phyloP scores from a whole-genome alignment of 2,797 vertebrate genomes.

The Adrianichthys oophorus region DNA sequence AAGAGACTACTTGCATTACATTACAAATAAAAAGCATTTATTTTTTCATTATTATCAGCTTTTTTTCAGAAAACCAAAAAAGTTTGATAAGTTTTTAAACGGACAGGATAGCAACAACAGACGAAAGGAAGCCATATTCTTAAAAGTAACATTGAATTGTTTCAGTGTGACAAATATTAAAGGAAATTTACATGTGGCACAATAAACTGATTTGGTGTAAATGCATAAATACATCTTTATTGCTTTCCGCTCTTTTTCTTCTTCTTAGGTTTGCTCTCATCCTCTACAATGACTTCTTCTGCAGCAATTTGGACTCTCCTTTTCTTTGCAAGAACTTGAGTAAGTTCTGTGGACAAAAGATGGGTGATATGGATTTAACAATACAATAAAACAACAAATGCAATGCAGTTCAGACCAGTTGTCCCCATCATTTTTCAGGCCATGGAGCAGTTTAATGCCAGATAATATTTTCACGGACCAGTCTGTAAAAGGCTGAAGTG shows the following conservation, averaged over 20 bases:
- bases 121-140: not conserved
- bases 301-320: constrained; percentile 64
- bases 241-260: constrained; percentile 53
- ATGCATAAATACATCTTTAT: constrained; percentile 36
- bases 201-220: constrained; percentile 1
- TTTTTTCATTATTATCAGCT: not conserved
- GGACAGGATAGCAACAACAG: not conserved
- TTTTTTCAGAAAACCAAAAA: not conserved
- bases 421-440: too few species aligned
- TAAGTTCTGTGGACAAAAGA: constrained; percentile 38
- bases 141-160: not conserved
- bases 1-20: too few species aligned
- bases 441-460: too few species aligned
- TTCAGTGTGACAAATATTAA: not conserved
- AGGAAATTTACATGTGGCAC: not conserved
- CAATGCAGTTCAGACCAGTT: too few species aligned
- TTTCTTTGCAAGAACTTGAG: constrained; percentile 45
- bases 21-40: not conserved
- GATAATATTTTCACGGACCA: too few species aligned
- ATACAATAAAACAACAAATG: not conserved
- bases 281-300: constrained; percentile 73
- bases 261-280: constrained; percentile 68
- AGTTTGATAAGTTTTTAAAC: not conserved
- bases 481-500: too few species aligned
- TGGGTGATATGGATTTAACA: not conserved